phyloP scores from a whole-genome alignment of 2,113 vertebrate genomes.

The Helogale parvula region DNA sequence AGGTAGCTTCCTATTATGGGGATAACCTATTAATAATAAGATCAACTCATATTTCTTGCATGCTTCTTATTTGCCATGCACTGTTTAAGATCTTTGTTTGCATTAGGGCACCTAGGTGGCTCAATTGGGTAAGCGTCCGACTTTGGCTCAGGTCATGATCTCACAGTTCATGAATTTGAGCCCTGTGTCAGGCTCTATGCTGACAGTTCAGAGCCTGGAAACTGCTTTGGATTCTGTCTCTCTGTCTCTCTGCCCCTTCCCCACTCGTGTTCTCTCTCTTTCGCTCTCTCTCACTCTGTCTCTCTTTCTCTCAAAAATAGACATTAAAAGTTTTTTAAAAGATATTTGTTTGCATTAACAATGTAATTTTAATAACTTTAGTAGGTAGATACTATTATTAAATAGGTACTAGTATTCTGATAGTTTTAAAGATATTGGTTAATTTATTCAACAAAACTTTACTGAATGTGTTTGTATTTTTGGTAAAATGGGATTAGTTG shows the following conservation, averaged over 20 bases:
- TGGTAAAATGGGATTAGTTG: neutral
- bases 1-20: neutral
- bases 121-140: too few relatives aligned
- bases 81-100: neutral
- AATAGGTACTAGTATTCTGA: neutral
- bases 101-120: neutral
- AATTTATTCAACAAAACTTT: neutral
- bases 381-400: neutral
- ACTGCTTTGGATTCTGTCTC: too few relatives aligned
- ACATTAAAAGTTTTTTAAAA: neutral
- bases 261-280: too few relatives aligned
- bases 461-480: constrained; percentile 9
- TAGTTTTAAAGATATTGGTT: constrained; percentile 12
- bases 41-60: constrained; percentile 17
- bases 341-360: neutral
- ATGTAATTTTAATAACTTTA: constrained; percentile 33
- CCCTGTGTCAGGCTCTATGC: too few relatives aligned
- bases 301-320: too few relatives aligned
- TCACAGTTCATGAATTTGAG: too few relatives aligned
- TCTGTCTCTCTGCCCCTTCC: too few relatives aligned
- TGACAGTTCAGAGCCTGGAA: too few relatives aligned
- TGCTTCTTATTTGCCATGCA: neutral
- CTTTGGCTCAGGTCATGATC: too few relatives aligned
- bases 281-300: too few relatives aligned
- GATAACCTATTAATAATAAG: neutral